These are phyloP conservation scores for Drosophila cyrtoloma DNA, from an alignment of 2,888 invertebrate species.

Conservation along the genomic window DNA sequence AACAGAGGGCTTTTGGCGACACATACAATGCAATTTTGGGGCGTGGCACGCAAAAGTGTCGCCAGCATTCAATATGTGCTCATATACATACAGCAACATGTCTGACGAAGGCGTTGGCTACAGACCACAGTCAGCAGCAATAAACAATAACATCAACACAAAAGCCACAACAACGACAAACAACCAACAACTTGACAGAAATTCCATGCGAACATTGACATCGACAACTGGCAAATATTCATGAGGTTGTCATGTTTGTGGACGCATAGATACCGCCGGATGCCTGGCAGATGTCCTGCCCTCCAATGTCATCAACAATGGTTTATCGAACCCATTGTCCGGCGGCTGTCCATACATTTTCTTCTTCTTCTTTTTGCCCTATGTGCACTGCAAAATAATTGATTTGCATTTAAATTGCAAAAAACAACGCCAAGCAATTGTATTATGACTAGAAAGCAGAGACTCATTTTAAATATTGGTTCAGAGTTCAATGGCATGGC, in stretches of 20 bases:
- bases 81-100: slow-evolving; percentile 21
- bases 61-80: slow-evolving; percentile 46
- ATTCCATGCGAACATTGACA: slow-evolving; percentile 52
- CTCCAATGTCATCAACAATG: background rate
- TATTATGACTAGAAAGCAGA: slow-evolving; percentile 25
- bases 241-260: slow-evolving; percentile 70
- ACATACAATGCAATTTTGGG: slow-evolving; percentile 35
- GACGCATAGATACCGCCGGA: slow-evolving; percentile 40
- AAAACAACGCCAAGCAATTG: slow-evolving; percentile 41
- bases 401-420: slow-evolving; percentile 69
- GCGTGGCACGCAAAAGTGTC: slow-evolving; percentile 29
- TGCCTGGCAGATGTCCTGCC: slow-evolving; percentile 10
- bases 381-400: slow-evolving; percentile 55
- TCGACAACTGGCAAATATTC: slow-evolving; percentile 70
- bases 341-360: slow-evolving; percentile 25
- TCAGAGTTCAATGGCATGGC: slow-evolving; percentile 46
- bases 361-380: slow-evolving; percentile 14
- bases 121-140: slow-evolving; percentile 27
- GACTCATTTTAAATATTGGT: slow-evolving; percentile 10
- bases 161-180: slow-evolving; percentile 27
- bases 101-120: slow-evolving; percentile 26
- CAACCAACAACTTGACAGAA: slow-evolving; percentile 43
- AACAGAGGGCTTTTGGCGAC: background rate
- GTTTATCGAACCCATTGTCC: slow-evolving; percentile 7
- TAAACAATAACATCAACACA: slow-evolving; percentile 17